phyloP scores from a whole-genome alignment of 2,113 vertebrate genomes.

The Channa maculata region DNA sequence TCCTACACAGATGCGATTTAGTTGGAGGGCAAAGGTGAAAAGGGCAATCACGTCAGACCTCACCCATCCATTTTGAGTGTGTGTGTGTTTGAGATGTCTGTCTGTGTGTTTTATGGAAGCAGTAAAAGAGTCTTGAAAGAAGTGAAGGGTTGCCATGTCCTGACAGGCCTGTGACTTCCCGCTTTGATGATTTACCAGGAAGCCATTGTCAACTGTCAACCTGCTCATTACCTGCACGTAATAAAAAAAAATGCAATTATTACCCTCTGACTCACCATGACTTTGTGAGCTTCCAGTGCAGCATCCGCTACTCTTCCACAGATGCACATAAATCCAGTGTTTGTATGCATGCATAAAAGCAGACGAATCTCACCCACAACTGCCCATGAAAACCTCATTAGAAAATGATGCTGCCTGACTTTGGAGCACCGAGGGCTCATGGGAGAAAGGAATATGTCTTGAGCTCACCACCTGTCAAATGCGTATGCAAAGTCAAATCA shows the following conservation, averaged over 20 bases:
- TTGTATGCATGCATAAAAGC: slow-evolving; percentile 42
- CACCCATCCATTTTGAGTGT: slow-evolving; percentile 37
- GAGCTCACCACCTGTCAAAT: slow-evolving; percentile 64
- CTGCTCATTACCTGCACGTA: slow-evolving; percentile 58
- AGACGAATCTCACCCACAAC: slow-evolving; percentile 29
- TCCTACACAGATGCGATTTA: slow-evolving; percentile 34
- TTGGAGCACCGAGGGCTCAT: slow-evolving; percentile 8
- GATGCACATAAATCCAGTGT: slow-evolving; percentile 23
- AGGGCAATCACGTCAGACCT: slow-evolving; percentile 58
- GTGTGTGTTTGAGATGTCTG: slow-evolving; percentile 5
- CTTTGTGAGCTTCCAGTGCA: slow-evolving; percentile 27
- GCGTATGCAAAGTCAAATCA: slow-evolving; percentile 52
- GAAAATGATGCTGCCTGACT: slow-evolving; percentile 46
- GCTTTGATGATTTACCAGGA: slow-evolving; percentile 69
- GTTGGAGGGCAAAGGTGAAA: slow-evolving; percentile 64
- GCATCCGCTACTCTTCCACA: slow-evolving; percentile 24
- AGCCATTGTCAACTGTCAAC: slow-evolving; percentile 57
- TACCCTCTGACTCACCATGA: slow-evolving; percentile 48
- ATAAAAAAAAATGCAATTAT: slow-evolving; percentile 63
- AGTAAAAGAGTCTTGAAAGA: slow-evolving; percentile 35
- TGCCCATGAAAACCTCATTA: slow-evolving; percentile 54
- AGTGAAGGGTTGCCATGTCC: slow-evolving; percentile 59
- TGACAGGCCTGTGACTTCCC: slow-evolving; percentile 64
- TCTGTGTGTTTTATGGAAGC: slow-evolving; percentile 32
- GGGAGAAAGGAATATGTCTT: slow-evolving; percentile 39